Conservation (phyloP, 2,113 vertebrate genomes). For the Phrynosoma blainvillii region DNA sequence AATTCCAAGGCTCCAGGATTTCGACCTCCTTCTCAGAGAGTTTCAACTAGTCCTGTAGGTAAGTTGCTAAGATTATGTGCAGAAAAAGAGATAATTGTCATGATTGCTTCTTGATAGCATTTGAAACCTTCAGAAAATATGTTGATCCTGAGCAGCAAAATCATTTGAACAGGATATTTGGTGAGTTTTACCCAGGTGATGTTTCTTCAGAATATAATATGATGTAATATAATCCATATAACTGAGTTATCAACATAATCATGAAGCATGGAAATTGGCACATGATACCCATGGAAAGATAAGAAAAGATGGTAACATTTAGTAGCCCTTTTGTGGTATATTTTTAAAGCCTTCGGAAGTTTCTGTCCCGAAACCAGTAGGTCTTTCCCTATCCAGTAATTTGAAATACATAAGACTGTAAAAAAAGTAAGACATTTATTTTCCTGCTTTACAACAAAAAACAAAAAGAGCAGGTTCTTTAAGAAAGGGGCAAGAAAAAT, state of each 20-base stretch:
- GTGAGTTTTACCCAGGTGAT: neutral
- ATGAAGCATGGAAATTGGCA: neutral
- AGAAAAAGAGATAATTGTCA: neutral
- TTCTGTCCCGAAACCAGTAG: too few species aligned
- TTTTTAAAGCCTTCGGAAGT: too few species aligned
- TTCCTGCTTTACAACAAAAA: too few species aligned
- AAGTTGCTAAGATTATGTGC: constrained; percentile 57
- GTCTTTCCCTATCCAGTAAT: too few species aligned
- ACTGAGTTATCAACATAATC: neutral
- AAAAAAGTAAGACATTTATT: too few species aligned
- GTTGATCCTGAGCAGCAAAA: neutral
- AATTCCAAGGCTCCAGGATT: constrained; percentile 96
- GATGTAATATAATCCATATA: neutral
- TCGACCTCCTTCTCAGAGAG: constrained; percentile 89
- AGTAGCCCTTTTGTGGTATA: too few species aligned
- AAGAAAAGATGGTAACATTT: too few species aligned
- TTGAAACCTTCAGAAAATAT: neutral
- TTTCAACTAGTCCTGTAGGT: constrained; percentile 94
- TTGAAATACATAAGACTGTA: too few species aligned
- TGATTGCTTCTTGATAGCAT: neutral
- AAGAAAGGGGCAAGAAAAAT: too few species aligned
- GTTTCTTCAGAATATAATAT: neutral
- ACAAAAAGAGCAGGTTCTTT: too few species aligned
- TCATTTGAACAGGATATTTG: neutral
- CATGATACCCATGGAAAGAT: neutral